Evolutionary conservation across 1,140 invertebrate species (phyloP), one percentile per base, ranked within the genome.

Genomic region (Ostrea denselamellosa): DNA sequence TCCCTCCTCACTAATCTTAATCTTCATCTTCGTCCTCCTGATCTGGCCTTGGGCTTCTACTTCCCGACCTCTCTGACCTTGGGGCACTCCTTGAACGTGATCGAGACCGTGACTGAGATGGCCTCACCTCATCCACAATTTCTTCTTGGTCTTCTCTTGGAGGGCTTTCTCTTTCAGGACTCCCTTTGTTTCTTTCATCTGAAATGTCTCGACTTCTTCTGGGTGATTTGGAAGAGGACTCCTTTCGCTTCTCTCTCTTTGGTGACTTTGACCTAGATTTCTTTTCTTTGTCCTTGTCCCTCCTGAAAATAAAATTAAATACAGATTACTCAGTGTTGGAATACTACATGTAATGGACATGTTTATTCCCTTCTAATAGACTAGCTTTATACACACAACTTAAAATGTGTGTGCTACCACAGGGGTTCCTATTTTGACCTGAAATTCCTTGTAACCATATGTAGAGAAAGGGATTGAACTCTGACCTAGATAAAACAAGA

Each of bases 201-300:
- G 68, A 77, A 12, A 14, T 22, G 25, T 77, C 68, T 77, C 68
- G 9, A 17, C 68, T 77, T 34, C 68, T 77, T 34, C 68, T 28
- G 9, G 68, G 68, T 8, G 68, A 77, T 34, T 77, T 77, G 68
- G 68, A 77, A 8, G 68, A 77, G 28, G 68, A 77, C 25, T 77
- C 68, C 25, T 77, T 77, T 12, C 68, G 22, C 28, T 77, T 77
- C 12, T 77, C 68, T 2, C 68, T 25, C 25, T 77, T 77, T 34
- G 68, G 68, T 83, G 86, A 87, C n/a, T 77, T 87, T 87, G 86
- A 86, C 53, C 85, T 54, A 12, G 85, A 87, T 71, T 68, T 86
- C 34, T 25, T 56, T 68, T 86, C 17, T 56, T 44, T 81, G 81
- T 82, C 17, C 62, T 56, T 51, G 68, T 58, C 68, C 28, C 28